These are phyloP conservation scores for Zootermopsis nevadensis DNA, from an alignment of 2,888 invertebrate genomes.

Conservation along the genomic window DNA sequence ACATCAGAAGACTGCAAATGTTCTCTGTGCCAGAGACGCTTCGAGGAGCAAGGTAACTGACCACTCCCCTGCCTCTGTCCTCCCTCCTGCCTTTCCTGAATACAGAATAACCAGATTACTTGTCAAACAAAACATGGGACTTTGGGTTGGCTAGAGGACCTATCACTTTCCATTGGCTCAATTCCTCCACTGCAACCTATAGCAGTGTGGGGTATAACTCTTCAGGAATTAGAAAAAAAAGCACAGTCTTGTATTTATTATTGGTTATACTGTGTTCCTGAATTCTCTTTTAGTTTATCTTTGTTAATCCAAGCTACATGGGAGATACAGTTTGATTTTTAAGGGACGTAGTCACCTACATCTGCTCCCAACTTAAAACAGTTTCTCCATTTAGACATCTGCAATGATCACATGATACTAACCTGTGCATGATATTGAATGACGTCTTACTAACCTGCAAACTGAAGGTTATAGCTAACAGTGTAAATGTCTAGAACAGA, in stretches of 20 bases:
- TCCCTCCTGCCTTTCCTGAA: constrained; percentile 52
- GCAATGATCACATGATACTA: constrained; percentile 30
- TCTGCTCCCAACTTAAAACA: constrained; percentile 11
- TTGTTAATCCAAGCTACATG: neutral
- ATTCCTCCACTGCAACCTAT: neutral
- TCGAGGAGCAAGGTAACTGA: constrained; percentile 78
- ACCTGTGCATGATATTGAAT: constrained; percentile 21
- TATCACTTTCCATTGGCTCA: neutral
- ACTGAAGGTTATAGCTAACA: neutral
- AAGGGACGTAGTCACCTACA: neutral
- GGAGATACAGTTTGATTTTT: constrained; percentile 10
- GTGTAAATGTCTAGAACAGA: neutral
- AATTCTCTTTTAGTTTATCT: neutral
- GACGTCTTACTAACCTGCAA: neutral
- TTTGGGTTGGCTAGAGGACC: neutral
- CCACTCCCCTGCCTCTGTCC: neutral
- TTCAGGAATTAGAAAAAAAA: too few species aligned
- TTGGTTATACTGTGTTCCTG: constrained; percentile 11
- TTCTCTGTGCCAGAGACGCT: constrained; percentile 81
- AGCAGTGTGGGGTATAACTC: neutral
- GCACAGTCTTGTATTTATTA: neutral
- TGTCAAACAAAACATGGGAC: neutral
- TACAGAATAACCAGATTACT: constrained; percentile 29
- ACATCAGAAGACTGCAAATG: constrained; percentile 71
- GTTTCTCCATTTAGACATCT: constrained; percentile 24